phyloP scores from a whole-genome alignment of 2,113 vertebrate species.

The Nannospalax galili region DNA sequence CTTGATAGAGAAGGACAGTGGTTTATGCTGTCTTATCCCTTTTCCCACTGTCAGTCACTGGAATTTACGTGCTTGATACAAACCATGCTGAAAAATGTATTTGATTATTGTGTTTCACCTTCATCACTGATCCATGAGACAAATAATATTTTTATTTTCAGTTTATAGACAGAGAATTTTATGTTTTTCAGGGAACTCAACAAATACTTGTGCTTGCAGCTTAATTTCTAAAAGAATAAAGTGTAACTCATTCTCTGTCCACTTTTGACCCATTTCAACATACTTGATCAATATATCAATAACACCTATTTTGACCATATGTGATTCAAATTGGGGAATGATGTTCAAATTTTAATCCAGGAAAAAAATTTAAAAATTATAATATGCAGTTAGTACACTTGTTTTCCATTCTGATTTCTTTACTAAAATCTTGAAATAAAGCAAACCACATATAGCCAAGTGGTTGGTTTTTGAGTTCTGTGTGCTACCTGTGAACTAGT shows the following conservation, averaged over 20 bases:
- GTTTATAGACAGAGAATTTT: not conserved
- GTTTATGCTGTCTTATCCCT: not conserved
- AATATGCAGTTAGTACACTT: not conserved
- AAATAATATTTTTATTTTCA: not conserved
- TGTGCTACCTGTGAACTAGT: not conserved
- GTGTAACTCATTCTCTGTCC: not conserved
- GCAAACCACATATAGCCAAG: not conserved
- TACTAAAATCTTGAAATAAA: not conserved
- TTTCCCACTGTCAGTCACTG: not conserved
- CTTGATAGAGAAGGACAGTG: not conserved
- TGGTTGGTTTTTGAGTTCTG: too few relatives aligned
- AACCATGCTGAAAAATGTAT: not conserved
- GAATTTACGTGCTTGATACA: not conserved
- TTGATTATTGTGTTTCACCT: not conserved
- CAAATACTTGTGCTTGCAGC: not conserved
- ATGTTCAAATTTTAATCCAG: not conserved
- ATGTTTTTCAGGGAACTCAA: not conserved
- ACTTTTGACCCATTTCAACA: not conserved
- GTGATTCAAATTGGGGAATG: not conserved
- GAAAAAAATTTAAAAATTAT: not conserved
- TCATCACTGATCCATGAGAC: not conserved
- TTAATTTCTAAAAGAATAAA: slow-evolving; percentile 11
- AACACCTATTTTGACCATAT: not conserved
- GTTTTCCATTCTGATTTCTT: not conserved
- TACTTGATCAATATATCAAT: not conserved